Percentiles rank a stretch among this genome's conserved stretches.
phyloP scores from a whole-genome alignment of 2,888 invertebrate species.

The Troides helena region DNA sequence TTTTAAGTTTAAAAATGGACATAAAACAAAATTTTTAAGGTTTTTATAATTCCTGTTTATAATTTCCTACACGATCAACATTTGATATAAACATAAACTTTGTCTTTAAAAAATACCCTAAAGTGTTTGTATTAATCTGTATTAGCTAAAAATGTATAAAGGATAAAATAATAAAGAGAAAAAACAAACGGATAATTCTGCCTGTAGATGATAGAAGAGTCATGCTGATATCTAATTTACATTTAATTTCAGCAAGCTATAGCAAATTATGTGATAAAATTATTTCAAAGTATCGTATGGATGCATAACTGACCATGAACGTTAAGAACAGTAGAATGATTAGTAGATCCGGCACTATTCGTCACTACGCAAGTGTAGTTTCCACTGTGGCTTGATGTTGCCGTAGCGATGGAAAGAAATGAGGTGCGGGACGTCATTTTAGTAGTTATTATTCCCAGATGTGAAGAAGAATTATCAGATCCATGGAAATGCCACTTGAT shows the following conservation, averaged over 20 bases:
- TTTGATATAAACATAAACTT: conserved; percentile 71
- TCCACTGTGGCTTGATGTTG: conserved; percentile 85
- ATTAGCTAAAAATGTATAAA: conserved; percentile 41
- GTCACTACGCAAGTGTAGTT: conserved; percentile 87
- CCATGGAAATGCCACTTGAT: conserved; percentile 89
- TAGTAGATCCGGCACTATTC: conserved; percentile 85
- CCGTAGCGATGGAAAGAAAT: conserved; percentile 85
- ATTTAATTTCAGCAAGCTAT: conserved; percentile 53
- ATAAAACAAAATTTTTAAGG: no score
- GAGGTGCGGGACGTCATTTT: conserved; percentile 85
- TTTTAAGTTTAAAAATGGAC: conserved; percentile 31
- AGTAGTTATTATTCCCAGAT: conserved; percentile 81
- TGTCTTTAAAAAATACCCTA: conserved; percentile 81
- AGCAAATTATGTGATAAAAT: conserved; percentile 42
- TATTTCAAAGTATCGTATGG: conserved; percentile 44
- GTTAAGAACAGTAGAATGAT: conserved; percentile 82
- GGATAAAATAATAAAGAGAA: conserved; percentile 41
- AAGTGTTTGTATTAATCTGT: conserved; percentile 80
- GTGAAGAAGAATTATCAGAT: conserved; percentile 77
- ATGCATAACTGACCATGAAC: conserved; percentile 77
- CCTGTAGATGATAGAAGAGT: conserved; percentile 52
- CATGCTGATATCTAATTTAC: conserved; percentile 64
- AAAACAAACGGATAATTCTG: conserved; percentile 52
- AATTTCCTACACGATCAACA: conserved; percentile 77
- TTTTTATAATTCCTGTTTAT: conserved; percentile 51